Base-by-base conservation (phyloP, 2,113 vertebrate genomes). In the Scomber scombrus region DNA sequence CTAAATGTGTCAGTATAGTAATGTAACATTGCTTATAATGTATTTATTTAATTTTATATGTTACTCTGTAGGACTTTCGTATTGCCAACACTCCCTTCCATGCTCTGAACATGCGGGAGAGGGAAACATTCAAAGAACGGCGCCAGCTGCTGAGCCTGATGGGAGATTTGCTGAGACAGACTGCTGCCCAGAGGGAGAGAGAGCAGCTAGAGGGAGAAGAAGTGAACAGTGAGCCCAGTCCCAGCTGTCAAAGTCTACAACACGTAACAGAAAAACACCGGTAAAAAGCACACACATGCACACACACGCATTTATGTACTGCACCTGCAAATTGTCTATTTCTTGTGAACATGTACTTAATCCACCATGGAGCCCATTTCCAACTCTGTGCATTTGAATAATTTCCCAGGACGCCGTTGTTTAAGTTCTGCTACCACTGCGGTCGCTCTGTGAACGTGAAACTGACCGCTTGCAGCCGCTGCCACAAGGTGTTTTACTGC, bases 351-450 rank as follows among this genome's bases (percentile, higher is more conserved):
- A 9, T 40, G 7, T 40, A 9, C 7, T 40, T 40, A 40, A 40
- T 40, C 34, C 34, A 40, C 7, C 34, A 40, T 40, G 34, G 11
- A 50, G 31, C 12, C n/a, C 21, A 4, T 80, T 68, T 40, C 21
- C 12, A 47, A 9, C 40, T 47, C 8, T 81, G 4, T 52, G 2
- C 58, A 16, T 77, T 4, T 62, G 4, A 60, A 45, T 83, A 7
- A 43, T 66, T 49, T 76, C 69, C 15, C 75, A 96, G 95, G 52
- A 71, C 88, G 9, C 88, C 89, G 0, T 80, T 89, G 72, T 95
- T 96, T 75, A 96, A 92, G 81, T 97, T 95, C 91, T 97, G 97
- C 89, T 95, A 89, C 66, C 90, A 95, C 40, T 97, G 97, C 1
- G 95, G 97, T 2, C 95, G 95, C 40, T 96, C 96, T 0, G 60